phyloP scores from a whole-genome alignment of 2,888 invertebrate genomes.

The Plemyria rubiginata region DNA sequence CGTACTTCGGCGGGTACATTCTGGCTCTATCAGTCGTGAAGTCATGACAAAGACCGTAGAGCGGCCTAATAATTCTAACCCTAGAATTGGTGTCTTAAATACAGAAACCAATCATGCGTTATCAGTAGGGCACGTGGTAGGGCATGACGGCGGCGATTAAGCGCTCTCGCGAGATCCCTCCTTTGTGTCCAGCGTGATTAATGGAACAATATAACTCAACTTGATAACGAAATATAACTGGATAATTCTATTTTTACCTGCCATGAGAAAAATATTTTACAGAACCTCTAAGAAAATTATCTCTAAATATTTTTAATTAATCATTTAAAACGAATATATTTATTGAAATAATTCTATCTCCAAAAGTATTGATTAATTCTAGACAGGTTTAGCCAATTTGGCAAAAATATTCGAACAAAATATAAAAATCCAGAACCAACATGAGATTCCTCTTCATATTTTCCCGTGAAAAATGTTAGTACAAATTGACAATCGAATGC shows the following conservation, averaged over 20 bases:
- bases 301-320: no score
- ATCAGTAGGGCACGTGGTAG: slow-evolving; percentile 21
- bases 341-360: no score
- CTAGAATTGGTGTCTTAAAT: no score
- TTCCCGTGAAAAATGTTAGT: slow-evolving; percentile 23
- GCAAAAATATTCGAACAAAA: background rate
- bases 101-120: slow-evolving; percentile 14
- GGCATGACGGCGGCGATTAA: slow-evolving; percentile 16
- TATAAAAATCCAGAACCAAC: background rate
- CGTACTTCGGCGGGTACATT: no score
- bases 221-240: slow-evolving; percentile 10
- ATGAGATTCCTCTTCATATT: slow-evolving; percentile 9
- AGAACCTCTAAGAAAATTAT: background rate
- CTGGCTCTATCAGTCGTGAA: no score
- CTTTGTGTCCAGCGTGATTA: slow-evolving; percentile 8
- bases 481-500: slow-evolving; percentile 27
- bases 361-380: no score
- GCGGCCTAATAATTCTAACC: no score
- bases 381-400: background rate
- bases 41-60: no score
- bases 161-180: slow-evolving; percentile 12
- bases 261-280: background rate
- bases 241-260: background rate
- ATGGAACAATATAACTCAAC: slow-evolving; percentile 10
- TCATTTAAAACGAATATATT: no score